These are phyloP conservation scores for Ia io DNA, from an alignment of 2,113 vertebrate species.

Conservation along the genomic window DNA sequence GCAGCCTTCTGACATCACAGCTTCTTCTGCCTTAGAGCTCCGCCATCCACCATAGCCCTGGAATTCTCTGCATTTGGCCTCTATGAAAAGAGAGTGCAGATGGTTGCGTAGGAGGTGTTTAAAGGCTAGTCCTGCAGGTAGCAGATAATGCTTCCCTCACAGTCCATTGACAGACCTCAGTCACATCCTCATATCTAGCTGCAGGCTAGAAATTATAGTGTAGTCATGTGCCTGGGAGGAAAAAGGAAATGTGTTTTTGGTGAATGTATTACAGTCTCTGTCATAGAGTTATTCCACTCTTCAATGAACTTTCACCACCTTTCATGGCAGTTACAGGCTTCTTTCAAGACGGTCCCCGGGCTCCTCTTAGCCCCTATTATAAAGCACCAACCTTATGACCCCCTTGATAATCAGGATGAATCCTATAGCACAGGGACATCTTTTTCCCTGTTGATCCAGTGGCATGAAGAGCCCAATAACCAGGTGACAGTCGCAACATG, in stretches of 20 bases:
- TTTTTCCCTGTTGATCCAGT: neutral
- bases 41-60: neutral
- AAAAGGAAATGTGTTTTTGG: neutral
- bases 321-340: neutral
- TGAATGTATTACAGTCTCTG: neutral
- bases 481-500: neutral
- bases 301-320: neutral
- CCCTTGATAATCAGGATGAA: neutral
- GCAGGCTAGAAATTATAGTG: neutral
- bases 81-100: neutral
- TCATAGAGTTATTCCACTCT: neutral
- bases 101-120: neutral
- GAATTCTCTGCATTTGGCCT: neutral
- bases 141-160: neutral
- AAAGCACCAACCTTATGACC: neutral
- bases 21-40: neutral
- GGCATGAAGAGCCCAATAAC: neutral
- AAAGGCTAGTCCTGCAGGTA: neutral
- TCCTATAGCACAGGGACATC: neutral
- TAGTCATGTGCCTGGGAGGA: neutral
- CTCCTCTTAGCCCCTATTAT: neutral
- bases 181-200: neutral
- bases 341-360: neutral
- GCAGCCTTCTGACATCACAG: neutral
- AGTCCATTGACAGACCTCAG: neutral